These are phyloP conservation scores for Matsumyia berberina DNA, from an alignment of 2,888 invertebrate genomes.

Conservation along the genomic window DNA sequence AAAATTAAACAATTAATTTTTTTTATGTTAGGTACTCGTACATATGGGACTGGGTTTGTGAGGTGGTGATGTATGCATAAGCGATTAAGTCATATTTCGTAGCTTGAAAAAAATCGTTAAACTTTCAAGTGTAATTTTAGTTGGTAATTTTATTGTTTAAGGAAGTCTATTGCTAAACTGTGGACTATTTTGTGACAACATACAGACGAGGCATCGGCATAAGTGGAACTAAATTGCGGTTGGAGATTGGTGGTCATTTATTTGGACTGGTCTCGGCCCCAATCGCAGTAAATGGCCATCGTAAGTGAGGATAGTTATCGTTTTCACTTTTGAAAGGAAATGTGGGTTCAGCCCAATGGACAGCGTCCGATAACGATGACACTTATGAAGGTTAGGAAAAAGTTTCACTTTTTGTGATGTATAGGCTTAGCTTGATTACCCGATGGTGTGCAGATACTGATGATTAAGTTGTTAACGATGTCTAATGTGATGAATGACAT, in stretches of 20 bases:
- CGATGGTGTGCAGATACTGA: not conserved
- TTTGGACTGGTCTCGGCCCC: too few species aligned
- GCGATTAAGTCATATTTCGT: constrained; percentile 15
- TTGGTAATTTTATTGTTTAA: too few species aligned
- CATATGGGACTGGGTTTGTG: too few species aligned
- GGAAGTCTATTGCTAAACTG: constrained; percentile 12
- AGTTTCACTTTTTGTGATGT: constrained; percentile 5
- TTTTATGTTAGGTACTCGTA: constrained; percentile 6
- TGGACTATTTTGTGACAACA: not conserved
- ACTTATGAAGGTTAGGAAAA: not conserved
- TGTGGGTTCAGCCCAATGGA: not conserved
- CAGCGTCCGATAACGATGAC: not conserved
- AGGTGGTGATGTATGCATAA: too few species aligned
- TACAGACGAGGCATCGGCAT: not conserved
- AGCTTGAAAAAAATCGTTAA: constrained; percentile 2
- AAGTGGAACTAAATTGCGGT: constrained; percentile 30
- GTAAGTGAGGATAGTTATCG: constrained; percentile 16
- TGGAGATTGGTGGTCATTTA: not conserved
- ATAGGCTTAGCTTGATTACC: not conserved
- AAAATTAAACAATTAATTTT: constrained; percentile 9
- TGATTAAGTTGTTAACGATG: too few species aligned
- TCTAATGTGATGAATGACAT: too few species aligned
- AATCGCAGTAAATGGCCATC: not conserved
- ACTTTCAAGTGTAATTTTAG: too few species aligned
- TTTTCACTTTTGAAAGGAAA: constrained; percentile 23